phyloP scores from a whole-genome alignment of 2,888 invertebrate species.

The Drosophila demipolita region DNA sequence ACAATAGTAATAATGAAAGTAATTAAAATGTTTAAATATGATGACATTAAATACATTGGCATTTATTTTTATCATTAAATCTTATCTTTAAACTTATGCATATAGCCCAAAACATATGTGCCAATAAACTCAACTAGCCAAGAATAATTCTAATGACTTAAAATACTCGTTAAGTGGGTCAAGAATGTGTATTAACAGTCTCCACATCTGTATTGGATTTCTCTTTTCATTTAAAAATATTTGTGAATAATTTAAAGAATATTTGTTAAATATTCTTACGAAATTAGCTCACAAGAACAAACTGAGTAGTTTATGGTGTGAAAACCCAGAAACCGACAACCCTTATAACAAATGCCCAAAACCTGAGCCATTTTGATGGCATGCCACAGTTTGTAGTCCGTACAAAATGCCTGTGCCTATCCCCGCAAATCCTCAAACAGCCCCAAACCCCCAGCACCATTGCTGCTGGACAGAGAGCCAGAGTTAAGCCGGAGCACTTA shows the following conservation, averaged over 20 bases:
- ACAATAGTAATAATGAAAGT: background rate
- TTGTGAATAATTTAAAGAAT: background rate
- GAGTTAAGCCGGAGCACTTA: conserved; percentile 68
- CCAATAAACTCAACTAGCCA: background rate
- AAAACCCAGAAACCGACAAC: conserved; percentile 23
- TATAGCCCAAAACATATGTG: accelerated
- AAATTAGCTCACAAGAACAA: conserved; percentile 3
- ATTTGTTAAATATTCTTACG: conserved; percentile 6
- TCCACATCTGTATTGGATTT: background rate
- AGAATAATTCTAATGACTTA: background rate
- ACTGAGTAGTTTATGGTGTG: conserved; percentile 40
- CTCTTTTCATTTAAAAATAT: background rate
- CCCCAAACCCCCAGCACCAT: conserved; percentile 12
- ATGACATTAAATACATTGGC: too few species aligned
- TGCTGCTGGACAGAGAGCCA: conserved; percentile 33
- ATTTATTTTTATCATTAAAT: too few species aligned
- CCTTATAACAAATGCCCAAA: conserved; percentile 1
- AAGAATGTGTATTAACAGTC: background rate
- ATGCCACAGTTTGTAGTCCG: background rate
- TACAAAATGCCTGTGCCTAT: conserved; percentile 29
- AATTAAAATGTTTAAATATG: background rate
- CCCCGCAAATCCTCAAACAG: conserved; percentile 35
- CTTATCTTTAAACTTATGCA: background rate
- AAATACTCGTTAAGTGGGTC: background rate
- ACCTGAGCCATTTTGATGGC: conserved; percentile 12